Base-by-base conservation (phyloP, 1,140 invertebrate genomes). In the Caenorhabditis latens region DNA sequence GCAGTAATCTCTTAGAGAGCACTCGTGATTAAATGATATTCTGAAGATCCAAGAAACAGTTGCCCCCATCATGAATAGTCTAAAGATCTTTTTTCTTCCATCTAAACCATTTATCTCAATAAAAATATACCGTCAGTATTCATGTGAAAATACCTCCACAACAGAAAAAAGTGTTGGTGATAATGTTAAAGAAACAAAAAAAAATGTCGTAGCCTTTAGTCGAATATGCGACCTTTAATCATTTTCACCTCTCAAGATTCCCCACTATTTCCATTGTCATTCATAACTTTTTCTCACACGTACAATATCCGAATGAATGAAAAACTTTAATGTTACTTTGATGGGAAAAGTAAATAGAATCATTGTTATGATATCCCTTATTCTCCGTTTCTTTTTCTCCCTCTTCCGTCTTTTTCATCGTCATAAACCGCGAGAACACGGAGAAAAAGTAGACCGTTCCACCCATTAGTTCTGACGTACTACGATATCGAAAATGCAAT, bases 401-500 rank as follows among this genome's bases (percentile, higher is more conserved):
- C 13, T 16, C 24, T n/a, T 50, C n/a, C 24, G 14, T 79, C 19
- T 42, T 11, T 50, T 24, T n/a, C 24, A 32, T 71, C 16, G 53
- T 79, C 71, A 46, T 79, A 79, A 79, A 50, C 71, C 71, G 46
- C 19, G 71, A n/a, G 46, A 79, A 46, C 65, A 32, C 32, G 32
- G 32, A 32, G 43, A 24, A n/a, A 71, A 46, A 19, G 43, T 46
- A 46, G 11, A 43, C 65, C 65, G 65, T 71, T 71, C 65, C 24
- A 19, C n/a, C 19, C 32, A 46, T 71, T 21, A 71, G 65, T 46
- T 71, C 65, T 71, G 65, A 71, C 65, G 65, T 71, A 71, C 65
- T 71, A 48, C 65, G 43, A 16, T 53, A 46, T 8, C 4, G 40
- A 65, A 65, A 65, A 13, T 43, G 43, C 40, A 71, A 71, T 40